Evolutionary conservation across 1,140 invertebrate species (phyloP).

Genomic region (Aphelenchoides besseyi): DNA sequence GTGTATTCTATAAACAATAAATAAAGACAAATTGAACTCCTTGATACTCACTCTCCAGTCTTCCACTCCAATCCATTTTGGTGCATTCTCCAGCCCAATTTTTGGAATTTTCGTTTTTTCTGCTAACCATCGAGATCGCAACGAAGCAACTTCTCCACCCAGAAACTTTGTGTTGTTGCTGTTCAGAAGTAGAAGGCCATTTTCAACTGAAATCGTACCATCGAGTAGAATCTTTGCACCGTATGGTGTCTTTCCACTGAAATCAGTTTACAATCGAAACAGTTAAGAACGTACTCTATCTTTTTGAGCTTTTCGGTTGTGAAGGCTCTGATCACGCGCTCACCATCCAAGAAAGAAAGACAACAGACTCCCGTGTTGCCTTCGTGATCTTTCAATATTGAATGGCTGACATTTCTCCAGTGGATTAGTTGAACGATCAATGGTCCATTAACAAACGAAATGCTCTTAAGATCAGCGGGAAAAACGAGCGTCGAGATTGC

Average conservation of each 20-base stretch:
- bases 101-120: conserved; percentile 1
- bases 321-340: conserved; percentile 58
- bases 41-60: not conserved
- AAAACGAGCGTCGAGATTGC: conserved; percentile 27
- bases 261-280: not conserved
- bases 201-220: conserved; percentile 60
- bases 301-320: conserved; percentile 56
- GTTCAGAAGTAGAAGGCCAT: conserved; percentile 62
- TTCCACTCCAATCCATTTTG: not conserved
- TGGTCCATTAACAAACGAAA: conserved; percentile 56
- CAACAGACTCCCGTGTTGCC: conserved; percentile 61
- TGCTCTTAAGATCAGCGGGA: conserved; percentile 16
- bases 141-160: conserved; percentile 63
- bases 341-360: conserved; percentile 64
- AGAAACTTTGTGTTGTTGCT: conserved; percentile 61
- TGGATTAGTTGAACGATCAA: conserved; percentile 64
- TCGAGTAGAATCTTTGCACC: conserved; percentile 63
- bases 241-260: conserved; percentile 57
- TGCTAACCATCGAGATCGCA: conserved; percentile 62
- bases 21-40: not conserved
- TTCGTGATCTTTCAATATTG: conserved; percentile 63
- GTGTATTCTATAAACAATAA: not conserved
- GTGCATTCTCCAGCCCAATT: not conserved
- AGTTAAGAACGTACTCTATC: conserved; percentile 36
- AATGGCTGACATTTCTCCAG: conserved; percentile 63